These are phyloP conservation scores for Spatula versicolor DNA, from an alignment of 2,797 vertebrate species.

Conservation along the genomic window DNA sequence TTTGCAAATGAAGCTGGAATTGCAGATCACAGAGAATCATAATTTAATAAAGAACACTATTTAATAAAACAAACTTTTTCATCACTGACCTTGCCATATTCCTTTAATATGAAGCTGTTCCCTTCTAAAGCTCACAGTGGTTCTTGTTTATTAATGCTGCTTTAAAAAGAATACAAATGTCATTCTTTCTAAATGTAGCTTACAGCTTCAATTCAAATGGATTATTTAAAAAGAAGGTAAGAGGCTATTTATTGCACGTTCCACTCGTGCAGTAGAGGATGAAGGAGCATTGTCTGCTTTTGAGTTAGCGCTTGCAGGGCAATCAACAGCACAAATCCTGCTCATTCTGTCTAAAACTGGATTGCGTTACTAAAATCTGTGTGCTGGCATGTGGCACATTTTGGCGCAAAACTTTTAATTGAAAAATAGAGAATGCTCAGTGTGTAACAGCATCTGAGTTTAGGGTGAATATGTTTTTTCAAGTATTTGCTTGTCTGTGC, in stretches of 20 bases:
- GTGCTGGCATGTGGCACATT: not conserved
- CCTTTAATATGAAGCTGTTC: not conserved
- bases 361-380: not conserved
- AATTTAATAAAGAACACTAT: not conserved
- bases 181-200: not conserved
- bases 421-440: not conserved
- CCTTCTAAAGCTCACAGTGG: not conserved
- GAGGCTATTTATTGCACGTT: not conserved
- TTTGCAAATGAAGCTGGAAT: not conserved
- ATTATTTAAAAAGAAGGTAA: not conserved
- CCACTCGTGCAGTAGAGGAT: not conserved
- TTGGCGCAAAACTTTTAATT: not conserved
- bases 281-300: not conserved
- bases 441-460: not conserved
- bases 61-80: not conserved
- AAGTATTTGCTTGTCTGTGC: not conserved
- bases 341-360: not conserved
- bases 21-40: not conserved
- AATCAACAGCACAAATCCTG: not conserved
- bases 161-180: not conserved
- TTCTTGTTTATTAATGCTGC: not conserved
- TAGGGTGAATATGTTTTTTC: not conserved
- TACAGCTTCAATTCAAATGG: not conserved
- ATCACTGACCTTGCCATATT: not conserved
- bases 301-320: not conserved